phyloP scores from a whole-genome alignment of 2,113 vertebrate genomes.

The Prunella fulvescens region DNA sequence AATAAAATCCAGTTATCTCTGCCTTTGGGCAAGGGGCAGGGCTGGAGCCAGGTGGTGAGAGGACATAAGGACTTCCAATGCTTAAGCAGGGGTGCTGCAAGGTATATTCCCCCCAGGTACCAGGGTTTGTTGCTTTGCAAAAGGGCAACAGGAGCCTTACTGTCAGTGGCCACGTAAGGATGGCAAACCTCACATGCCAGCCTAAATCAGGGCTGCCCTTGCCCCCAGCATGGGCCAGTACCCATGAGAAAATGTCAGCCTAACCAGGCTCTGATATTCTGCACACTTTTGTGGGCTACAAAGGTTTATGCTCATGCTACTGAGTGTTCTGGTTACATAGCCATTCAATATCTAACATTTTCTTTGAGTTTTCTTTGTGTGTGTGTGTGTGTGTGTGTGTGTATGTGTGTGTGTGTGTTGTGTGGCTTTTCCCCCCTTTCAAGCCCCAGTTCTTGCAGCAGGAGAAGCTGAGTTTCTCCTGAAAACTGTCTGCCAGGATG shows the following conservation, averaged over 20 bases:
- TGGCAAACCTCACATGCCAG: not conserved
- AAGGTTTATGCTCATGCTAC: not conserved
- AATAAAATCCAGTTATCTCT: accelerated
- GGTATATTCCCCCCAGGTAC: not conserved
- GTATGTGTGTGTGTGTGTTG: not conserved
- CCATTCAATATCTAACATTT: not conserved
- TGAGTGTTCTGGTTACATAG: not conserved
- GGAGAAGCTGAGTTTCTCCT: not conserved
- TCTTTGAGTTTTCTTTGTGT: not conserved
- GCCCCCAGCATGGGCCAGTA: accelerated
- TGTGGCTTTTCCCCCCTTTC: not conserved
- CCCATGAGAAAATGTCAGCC: not conserved
- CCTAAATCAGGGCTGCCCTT: not conserved
- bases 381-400: not conserved
- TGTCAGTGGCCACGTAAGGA: accelerated
- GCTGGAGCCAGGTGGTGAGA: accelerated
- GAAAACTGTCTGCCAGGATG: not conserved
- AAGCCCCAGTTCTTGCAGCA: not conserved
- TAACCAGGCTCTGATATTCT: not conserved
- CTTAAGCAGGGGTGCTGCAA: not conserved
- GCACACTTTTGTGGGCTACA: not conserved
- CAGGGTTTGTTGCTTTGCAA: not conserved
- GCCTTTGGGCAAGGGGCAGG: not conserved
- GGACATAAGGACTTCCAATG: accelerated
- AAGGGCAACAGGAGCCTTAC: not conserved